phyloP scores from a whole-genome alignment of 2,797 vertebrate species.

The Girardinus metallicus region DNA sequence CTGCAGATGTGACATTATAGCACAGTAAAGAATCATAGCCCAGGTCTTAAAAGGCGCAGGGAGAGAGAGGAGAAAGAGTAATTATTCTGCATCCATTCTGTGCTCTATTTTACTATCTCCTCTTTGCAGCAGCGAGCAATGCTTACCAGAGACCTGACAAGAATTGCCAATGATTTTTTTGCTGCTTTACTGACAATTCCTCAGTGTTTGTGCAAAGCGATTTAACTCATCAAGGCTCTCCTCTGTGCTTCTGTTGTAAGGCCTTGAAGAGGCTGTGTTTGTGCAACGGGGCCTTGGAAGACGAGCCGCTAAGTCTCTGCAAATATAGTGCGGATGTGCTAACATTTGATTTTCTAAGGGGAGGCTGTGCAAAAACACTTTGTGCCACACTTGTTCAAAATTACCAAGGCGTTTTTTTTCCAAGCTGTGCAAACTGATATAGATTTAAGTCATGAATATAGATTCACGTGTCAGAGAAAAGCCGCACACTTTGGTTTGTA shows the following conservation, averaged over 20 bases:
- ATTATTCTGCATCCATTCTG: conserved; percentile 80
- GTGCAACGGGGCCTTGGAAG: conserved; percentile 73
- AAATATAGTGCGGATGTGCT: conserved; percentile 49
- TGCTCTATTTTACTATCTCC: conserved; percentile 82
- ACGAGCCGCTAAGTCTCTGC: conserved; percentile 63
- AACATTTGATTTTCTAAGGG: conserved; percentile 67
- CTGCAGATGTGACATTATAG: conserved; percentile 41
- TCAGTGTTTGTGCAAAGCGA: conserved; percentile 80
- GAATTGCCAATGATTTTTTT: conserved; percentile 82
- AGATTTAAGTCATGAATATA: conserved; percentile 11
- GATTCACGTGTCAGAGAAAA: conserved; percentile 1
- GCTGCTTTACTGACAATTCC: conserved; percentile 78
- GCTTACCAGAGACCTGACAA: conserved; percentile 78
- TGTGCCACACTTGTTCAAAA: conserved; percentile 42
- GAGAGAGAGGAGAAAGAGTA: conserved; percentile 63
- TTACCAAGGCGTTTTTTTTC: conserved; percentile 23
- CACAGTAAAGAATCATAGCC: conserved; percentile 30
- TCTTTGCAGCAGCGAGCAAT: conserved; percentile 78
- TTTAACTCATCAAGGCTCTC: conserved; percentile 81
- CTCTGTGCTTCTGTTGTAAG: conserved; percentile 76
- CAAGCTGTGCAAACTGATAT: neutral
- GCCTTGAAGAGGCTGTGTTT: conserved; percentile 79
- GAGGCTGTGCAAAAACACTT: conserved; percentile 47
- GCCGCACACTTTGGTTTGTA: neutral
- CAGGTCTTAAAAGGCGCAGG: conserved; percentile 51